These are phyloP conservation scores for Lydus trimaculatus DNA, from an alignment of 2,888 invertebrate species.

Conservation along the genomic window DNA sequence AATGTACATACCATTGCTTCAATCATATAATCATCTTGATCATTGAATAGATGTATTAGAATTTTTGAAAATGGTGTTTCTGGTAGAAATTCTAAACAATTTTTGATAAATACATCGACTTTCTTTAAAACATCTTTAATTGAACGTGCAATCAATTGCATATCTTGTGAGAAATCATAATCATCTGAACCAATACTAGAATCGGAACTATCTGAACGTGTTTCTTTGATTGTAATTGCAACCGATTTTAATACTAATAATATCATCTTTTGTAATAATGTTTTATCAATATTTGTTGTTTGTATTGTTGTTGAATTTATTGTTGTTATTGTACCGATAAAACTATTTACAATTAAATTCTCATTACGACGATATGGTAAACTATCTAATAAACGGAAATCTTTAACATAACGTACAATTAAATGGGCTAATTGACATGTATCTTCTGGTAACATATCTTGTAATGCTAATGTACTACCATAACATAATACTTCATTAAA, in stretches of 20 bases:
- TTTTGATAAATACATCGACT: slow-evolving; percentile 82
- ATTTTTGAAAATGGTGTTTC: slow-evolving; percentile 88
- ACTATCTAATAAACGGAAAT: slow-evolving; percentile 75
- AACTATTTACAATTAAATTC: slow-evolving; percentile 58
- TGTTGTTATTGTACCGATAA: slow-evolving; percentile 57
- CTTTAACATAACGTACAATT: slow-evolving; percentile 86
- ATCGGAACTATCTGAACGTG: slow-evolving; percentile 82
- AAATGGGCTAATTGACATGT: slow-evolving; percentile 87
- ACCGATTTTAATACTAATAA: slow-evolving; percentile 87
- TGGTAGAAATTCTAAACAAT: slow-evolving; percentile 83
- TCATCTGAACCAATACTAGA: slow-evolving; percentile 85
- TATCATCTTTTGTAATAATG: slow-evolving; percentile 85
- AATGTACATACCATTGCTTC: slow-evolving; percentile 92
- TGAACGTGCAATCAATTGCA: slow-evolving; percentile 86
- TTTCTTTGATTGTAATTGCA: slow-evolving; percentile 89
- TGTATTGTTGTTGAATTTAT: slow-evolving; percentile 46
- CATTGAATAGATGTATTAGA: slow-evolving; percentile 86
- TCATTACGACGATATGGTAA: slow-evolving; percentile 56
- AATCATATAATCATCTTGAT: slow-evolving; percentile 90
- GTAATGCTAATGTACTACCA: slow-evolving; percentile 87
- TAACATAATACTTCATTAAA: slow-evolving; percentile 92
- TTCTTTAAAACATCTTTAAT: slow-evolving; percentile 84
- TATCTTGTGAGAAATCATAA: slow-evolving; percentile 87
- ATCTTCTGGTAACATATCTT: slow-evolving; percentile 87
- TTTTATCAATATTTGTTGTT: slow-evolving; percentile 69